A percentile compares a stretch with the other conserved stretches of the same genome.
These are phyloP conservation scores for Ctena decussata DNA, from an alignment of 2,888 invertebrate genomes.

Conservation along the genomic window DNA sequence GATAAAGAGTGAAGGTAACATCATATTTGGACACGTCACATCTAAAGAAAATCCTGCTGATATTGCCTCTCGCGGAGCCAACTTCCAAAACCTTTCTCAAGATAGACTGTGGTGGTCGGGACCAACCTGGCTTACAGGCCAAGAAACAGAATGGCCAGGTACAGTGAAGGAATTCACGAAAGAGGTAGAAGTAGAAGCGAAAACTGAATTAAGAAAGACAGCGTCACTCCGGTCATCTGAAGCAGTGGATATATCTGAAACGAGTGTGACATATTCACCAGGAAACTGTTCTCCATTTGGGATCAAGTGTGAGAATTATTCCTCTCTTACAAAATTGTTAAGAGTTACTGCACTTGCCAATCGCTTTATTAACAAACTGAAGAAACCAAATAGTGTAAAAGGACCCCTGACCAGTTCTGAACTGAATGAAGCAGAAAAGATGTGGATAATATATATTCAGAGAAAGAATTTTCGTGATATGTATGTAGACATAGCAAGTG, in stretches of 20 bases:
- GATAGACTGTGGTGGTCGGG: neutral
- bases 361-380: neutral
- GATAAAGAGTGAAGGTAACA: neutral
- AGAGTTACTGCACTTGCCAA: neutral
- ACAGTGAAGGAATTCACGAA: neutral
- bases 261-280: neutral
- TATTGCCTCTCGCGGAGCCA: neutral
- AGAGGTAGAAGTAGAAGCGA: neutral
- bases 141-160: neutral
- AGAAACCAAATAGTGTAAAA: neutral
- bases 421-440: neutral
- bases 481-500: too few species aligned
- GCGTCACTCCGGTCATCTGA: neutral
- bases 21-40: neutral
- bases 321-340: neutral
- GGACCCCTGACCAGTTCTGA: neutral
- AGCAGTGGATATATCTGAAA: neutral
- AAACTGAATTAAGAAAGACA: neutral
- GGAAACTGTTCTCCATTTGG: neutral
- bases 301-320: neutral
- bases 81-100: neutral
- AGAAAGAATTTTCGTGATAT: too few species aligned
- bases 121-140: neutral
- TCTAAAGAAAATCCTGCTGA: neutral
- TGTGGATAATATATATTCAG: too few species aligned